These are phyloP conservation scores for Portunus trituberculatus DNA, from an alignment of 1,140 invertebrate genomes.

Conservation along the genomic window DNA sequence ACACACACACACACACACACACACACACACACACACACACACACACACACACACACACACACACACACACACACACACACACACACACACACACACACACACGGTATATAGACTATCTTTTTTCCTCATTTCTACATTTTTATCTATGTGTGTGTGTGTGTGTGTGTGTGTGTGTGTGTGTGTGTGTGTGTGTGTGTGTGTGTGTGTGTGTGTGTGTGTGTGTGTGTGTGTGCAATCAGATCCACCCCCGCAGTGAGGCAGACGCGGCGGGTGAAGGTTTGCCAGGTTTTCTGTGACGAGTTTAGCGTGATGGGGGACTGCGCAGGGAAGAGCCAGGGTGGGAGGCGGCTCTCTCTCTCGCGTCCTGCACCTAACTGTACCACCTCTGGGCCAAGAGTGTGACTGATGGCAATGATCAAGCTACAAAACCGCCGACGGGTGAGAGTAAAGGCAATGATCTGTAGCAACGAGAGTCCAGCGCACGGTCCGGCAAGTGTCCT, in stretches of 20 bases:
- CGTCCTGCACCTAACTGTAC: no score
- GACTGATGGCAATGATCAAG: not conserved
- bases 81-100: conserved; percentile 38
- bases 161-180: conserved; percentile 2
- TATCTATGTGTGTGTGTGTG: conserved; percentile 7
- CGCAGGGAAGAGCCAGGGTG: not conserved
- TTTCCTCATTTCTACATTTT: not conserved
- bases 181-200: conserved; percentile 42
- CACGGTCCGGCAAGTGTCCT: no score
- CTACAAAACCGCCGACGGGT: no score
- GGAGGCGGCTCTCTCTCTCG: no score
- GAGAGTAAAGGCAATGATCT: no score
- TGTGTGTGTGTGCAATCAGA: conserved; percentile 15
- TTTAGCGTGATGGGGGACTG: not conserved
- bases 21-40: conserved; percentile 38
- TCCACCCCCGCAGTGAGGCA: not conserved
- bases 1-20: conserved; percentile 31
- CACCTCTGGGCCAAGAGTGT: not conserved
- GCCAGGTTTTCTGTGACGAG: not conserved
- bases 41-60: conserved; percentile 10
- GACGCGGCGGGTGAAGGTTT: no score
- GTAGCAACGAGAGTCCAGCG: no score
- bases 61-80: conserved; percentile 41
- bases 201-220: conserved; percentile 44
- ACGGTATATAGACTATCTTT: not conserved